Conservation (phyloP, 2,113 vertebrate genomes). For the Perca fluviatilis region DNA sequence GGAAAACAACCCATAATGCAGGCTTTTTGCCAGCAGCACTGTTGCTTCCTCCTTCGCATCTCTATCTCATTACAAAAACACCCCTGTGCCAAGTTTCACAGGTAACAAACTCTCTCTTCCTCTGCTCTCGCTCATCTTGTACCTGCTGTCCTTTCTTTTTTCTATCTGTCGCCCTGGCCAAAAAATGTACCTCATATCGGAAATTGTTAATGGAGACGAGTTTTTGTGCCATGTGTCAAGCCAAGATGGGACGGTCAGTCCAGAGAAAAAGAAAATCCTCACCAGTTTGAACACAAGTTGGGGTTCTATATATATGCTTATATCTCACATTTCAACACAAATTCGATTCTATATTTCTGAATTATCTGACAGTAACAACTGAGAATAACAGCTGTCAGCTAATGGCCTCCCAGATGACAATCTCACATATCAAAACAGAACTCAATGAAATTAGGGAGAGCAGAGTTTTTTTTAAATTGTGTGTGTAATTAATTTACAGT, state of each 20-base stretch:
- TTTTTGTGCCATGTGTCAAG: conserved; percentile 25
- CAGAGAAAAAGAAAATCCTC: not conserved
- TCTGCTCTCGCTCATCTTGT: conserved; percentile 34
- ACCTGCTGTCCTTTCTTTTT: conserved; percentile 11
- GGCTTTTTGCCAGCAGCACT: conserved; percentile 41
- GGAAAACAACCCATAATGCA: conserved; percentile 70
- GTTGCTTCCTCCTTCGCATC: conserved; percentile 18
- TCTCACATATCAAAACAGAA: not conserved
- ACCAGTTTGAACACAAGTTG: not conserved
- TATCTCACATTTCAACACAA: not conserved
- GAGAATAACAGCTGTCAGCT: not conserved
- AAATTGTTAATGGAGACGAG: conserved; percentile 51
- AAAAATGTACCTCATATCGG: conserved; percentile 23
- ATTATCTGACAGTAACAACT: not conserved
- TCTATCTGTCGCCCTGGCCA: conserved; percentile 41
- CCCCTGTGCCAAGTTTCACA: conserved; percentile 33
- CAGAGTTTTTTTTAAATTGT: not conserved
- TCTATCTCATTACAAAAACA: conserved; percentile 57
- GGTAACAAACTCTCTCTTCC: conserved; percentile 40
- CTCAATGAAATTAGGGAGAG: not conserved
- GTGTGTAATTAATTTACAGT: not conserved
- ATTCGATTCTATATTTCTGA: not conserved
- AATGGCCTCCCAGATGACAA: not conserved
- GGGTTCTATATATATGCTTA: not conserved
- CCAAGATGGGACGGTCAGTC: not conserved